Conservation (phyloP, 1,140 invertebrate genomes). For the Venturia canescens region DNA sequence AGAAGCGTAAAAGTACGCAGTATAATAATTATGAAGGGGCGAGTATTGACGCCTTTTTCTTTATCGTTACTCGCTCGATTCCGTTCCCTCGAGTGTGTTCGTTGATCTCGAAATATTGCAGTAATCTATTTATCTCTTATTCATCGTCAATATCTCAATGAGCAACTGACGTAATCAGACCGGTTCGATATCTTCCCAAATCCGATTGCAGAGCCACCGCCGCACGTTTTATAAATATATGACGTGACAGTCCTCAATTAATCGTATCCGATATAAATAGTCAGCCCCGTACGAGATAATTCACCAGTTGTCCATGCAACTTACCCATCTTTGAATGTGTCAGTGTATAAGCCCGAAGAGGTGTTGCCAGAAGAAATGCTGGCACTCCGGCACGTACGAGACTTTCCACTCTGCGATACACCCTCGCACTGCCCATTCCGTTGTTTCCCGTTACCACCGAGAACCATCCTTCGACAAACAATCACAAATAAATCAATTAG, state of each 20-base stretch:
- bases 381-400: conserved; percentile 74
- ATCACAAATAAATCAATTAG: conserved; percentile 30
- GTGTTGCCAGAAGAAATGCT: conserved; percentile 73
- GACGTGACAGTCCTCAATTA: conserved; percentile 30
- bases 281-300: conserved; percentile 20
- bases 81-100: conserved; percentile 36
- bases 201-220: not conserved
- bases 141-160: conserved; percentile 26
- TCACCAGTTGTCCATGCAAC: conserved; percentile 49
- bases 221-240: conserved; percentile 6
- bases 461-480: conserved; percentile 75
- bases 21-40: conserved; percentile 33
- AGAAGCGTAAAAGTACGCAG: conserved; percentile 21
- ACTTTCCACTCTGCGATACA: conserved; percentile 73
- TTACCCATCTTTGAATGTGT: conserved; percentile 77
- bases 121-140: not conserved
- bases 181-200: conserved; percentile 44
- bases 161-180: conserved; percentile 31
- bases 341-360: conserved; percentile 72
- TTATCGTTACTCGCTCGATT: conserved; percentile 35
- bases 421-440: conserved; percentile 69
- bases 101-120: conserved; percentile 15
- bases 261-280: not conserved
- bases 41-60: conserved; percentile 38
- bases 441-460: conserved; percentile 76